A percentile compares a stretch with the other conserved stretches of the same genome.
phyloP scores from a whole-genome alignment of 1,140 invertebrate genomes.

The Calephelis virginiensis region DNA sequence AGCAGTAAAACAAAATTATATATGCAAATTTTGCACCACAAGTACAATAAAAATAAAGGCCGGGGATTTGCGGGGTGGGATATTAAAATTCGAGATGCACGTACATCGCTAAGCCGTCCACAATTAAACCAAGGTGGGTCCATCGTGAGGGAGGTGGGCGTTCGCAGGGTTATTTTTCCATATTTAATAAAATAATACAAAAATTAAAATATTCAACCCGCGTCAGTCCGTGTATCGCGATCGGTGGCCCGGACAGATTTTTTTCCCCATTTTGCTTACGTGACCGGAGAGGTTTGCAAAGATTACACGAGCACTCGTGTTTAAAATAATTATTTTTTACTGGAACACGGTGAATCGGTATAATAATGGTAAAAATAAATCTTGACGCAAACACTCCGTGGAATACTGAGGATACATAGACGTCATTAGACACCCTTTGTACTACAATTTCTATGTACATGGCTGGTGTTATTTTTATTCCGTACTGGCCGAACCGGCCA shows the following conservation, averaged over 20 bases:
- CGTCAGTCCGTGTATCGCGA: slow-evolving; percentile 65
- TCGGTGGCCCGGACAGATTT: slow-evolving; percentile 62
- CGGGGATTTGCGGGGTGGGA: slow-evolving; percentile 43
- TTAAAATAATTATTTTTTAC: slow-evolving; percentile 33
- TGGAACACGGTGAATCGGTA: background rate
- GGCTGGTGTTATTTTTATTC: no score
- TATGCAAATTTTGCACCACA: slow-evolving; percentile 52
- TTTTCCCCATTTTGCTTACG: slow-evolving; percentile 59
- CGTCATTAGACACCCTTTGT: no score
- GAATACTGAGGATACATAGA: no score
- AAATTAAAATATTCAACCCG: slow-evolving; percentile 67
- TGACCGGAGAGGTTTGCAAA: slow-evolving; percentile 57
- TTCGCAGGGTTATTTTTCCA: slow-evolving; percentile 48
- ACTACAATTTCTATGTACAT: no score
- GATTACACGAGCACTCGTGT: slow-evolving; percentile 50
- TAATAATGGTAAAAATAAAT: background rate
- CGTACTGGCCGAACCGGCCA: no score
- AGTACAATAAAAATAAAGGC: slow-evolving; percentile 62
- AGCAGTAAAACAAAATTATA: slow-evolving; percentile 48
- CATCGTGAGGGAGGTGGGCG: slow-evolving; percentile 29
- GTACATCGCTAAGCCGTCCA: slow-evolving; percentile 56
- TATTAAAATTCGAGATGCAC: slow-evolving; percentile 69
- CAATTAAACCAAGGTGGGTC: slow-evolving; percentile 42
- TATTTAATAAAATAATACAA: slow-evolving; percentile 66
- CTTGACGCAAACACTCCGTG: background rate